Percentiles rank a stretch among this genome's conserved stretches.
phyloP scores from a whole-genome alignment of 2,113 vertebrate species.

The Menidia beryllina region DNA sequence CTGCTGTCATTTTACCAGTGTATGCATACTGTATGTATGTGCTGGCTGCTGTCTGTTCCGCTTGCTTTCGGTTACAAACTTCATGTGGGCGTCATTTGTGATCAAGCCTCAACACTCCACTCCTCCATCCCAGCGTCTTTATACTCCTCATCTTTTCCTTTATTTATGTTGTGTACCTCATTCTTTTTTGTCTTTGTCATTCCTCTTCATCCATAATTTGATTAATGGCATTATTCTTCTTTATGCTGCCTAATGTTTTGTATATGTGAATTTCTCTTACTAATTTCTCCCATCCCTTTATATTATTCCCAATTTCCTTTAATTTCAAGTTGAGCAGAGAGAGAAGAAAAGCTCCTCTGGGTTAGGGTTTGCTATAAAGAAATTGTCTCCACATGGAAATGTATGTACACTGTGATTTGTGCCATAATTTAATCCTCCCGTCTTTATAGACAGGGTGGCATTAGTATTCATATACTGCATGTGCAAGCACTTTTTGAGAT shows the following conservation, averaged over 20 bases:
- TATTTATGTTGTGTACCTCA: neutral
- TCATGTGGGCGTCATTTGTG: neutral
- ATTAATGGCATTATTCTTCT: neutral
- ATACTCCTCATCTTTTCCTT: neutral
- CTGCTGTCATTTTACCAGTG: conserved; percentile 12
- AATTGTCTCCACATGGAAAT: conserved; percentile 18
- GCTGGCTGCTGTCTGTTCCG: neutral
- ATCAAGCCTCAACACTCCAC: neutral
- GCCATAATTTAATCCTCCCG: neutral
- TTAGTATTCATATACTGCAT: neutral
- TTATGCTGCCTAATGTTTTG: neutral
- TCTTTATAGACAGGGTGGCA: neutral
- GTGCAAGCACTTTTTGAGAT: neutral
- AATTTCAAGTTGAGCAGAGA: neutral
- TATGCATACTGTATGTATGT: conserved; percentile 8
- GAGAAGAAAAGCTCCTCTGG: conserved; percentile 30
- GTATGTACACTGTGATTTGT: conserved; percentile 24
- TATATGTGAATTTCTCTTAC: conserved; percentile 4
- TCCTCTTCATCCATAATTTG: neutral
- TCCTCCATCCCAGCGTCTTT: neutral
- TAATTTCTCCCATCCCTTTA: neutral
- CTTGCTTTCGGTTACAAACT: neutral
- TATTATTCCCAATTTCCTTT: neutral
- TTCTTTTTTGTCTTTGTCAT: neutral
- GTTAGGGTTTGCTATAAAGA: conserved; percentile 24